phyloP scores from a whole-genome alignment of 2,113 vertebrate genomes.

The Leptosomus discolor region DNA sequence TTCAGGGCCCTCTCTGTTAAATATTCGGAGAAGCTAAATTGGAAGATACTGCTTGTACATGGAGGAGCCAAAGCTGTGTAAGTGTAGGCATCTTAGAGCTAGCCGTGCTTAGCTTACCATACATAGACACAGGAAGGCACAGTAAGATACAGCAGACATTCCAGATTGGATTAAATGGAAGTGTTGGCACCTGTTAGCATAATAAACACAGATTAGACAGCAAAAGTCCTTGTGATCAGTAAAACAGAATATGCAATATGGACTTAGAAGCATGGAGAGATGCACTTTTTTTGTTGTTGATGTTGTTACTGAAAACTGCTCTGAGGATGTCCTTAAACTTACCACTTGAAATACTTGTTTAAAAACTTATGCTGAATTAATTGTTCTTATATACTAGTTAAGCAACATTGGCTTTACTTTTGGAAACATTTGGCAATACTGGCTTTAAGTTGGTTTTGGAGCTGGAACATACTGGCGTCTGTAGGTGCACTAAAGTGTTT shows the following conservation, averaged over 20 bases:
- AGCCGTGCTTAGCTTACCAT: background rate
- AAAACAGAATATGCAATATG: background rate
- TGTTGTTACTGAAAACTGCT: background rate
- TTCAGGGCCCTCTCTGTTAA: background rate
- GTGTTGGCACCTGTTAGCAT: slow-evolving; percentile 20
- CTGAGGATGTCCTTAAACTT: background rate
- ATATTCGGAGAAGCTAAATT: background rate
- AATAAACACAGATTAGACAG: background rate
- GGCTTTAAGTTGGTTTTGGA: background rate
- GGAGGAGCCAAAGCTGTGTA: background rate
- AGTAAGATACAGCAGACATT: background rate
- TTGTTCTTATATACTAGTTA: background rate
- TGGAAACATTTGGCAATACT: background rate
- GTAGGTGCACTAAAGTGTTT: background rate
- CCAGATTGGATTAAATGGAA: slow-evolving; percentile 36
- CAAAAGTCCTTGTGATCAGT: background rate
- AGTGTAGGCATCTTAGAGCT: background rate
- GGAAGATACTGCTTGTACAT: background rate
- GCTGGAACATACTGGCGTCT: background rate
- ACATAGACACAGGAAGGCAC: background rate
- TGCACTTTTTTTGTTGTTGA: background rate
- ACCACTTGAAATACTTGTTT: background rate
- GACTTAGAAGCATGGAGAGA: background rate
- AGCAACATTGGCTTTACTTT: background rate
- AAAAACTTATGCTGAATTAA: background rate